These are phyloP conservation scores for Tetranychus piercei DNA, from an alignment of 2,888 invertebrate species.

Conservation along the genomic window DNA sequence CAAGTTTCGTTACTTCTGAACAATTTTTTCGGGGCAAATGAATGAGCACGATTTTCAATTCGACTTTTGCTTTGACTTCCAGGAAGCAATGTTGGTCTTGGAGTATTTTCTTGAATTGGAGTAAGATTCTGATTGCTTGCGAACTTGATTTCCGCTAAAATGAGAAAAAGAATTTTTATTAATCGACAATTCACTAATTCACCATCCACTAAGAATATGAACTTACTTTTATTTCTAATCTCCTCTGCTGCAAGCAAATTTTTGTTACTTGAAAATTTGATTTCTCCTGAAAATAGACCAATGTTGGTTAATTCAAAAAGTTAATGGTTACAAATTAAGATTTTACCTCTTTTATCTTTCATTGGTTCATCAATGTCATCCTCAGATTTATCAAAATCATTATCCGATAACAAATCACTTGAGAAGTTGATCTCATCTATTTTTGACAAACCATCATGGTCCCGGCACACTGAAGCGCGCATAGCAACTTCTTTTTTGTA, in stretches of 20 bases:
- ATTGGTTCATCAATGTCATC: conserved; percentile 43
- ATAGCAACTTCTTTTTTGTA: conserved; percentile 17
- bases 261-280: not conserved
- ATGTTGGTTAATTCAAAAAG: not conserved
- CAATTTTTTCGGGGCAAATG: conserved; percentile 54
- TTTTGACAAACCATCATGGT: not conserved
- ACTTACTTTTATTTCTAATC: too few relatives aligned
- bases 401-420: conserved; percentile 52
- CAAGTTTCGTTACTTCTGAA: conserved; percentile 56
- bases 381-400: conserved; percentile 52
- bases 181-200: too few relatives aligned
- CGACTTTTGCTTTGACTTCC: conserved; percentile 8
- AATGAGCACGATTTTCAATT: conserved; percentile 22
- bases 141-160: too few relatives aligned
- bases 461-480: not conserved
- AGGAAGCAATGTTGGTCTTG: not conserved
- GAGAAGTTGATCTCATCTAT: conserved; percentile 12
- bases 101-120: not conserved
- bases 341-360: not conserved
- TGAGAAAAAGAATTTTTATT: too few relatives aligned
- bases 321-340: not conserved
- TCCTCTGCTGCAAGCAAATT: not conserved
- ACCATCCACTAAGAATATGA: too few relatives aligned
- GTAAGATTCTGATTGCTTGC: not conserved
- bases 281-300: not conserved